Conservation (phyloP, 1,140 invertebrate species). For the Ladona fulva region DNA sequence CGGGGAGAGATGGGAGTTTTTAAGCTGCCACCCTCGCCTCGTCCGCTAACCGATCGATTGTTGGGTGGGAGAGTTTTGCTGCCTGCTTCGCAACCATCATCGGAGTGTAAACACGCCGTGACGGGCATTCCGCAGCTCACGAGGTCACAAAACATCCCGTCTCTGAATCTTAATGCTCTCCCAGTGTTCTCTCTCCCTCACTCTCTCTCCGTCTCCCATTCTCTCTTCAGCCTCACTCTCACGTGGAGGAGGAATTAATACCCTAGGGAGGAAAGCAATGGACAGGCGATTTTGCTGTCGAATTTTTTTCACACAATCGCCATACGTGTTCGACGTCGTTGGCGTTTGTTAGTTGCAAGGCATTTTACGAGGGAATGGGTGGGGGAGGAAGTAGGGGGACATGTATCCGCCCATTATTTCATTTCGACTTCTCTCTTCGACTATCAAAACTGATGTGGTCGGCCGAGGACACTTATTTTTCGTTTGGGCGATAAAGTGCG, state of each 20-base stretch:
- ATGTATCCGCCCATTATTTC: too few relatives aligned
- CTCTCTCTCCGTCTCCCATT: not conserved
- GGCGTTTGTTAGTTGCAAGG: not conserved
- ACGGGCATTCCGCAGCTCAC: not conserved
- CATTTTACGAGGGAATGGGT: not conserved
- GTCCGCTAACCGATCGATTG: not conserved
- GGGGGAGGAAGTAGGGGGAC: not conserved
- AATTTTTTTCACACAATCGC: not conserved
- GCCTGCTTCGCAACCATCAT: not conserved
- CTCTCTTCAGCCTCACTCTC: not conserved
- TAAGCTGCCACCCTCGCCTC: not conserved
- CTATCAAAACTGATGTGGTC: too few relatives aligned
- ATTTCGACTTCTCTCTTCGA: too few relatives aligned
- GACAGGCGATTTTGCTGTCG: not conserved
- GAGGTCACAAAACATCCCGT: not conserved
- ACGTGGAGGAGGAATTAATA: not conserved
- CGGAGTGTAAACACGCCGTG: not conserved
- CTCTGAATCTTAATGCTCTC: not conserved
- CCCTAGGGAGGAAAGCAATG: not conserved
- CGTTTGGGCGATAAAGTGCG: too few relatives aligned
- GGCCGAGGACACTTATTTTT: too few relatives aligned
- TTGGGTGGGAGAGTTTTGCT: not conserved
- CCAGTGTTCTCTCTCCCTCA: not conserved
- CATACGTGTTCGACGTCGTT: not conserved
- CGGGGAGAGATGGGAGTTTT: too few relatives aligned